Evolutionary conservation across 2,888 invertebrate genomes (phyloP), one percentile per base, ranked within the genome.

Genomic region (Cheilosia soror): DNA sequence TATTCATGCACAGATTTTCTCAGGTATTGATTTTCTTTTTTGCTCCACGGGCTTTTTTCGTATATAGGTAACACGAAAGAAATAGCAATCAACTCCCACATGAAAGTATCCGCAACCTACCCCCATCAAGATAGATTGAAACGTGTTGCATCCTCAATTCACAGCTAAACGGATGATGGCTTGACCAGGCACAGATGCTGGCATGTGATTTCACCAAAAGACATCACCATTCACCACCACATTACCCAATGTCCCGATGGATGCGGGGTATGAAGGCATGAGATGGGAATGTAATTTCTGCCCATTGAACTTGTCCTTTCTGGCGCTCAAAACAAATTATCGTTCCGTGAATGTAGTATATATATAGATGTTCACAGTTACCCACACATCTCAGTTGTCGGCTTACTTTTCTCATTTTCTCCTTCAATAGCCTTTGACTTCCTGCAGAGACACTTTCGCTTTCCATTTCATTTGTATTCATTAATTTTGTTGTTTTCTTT

Each of bases 61-160:
- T 27, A 27, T n/a, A 31, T 37, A n/a, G 6, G 11, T 3, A 20
- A 20, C 20, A 0, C 31, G 33, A 57, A 51, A 58, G 58, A 44
- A 68, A 68, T 20, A 20, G 20, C 20, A 62, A 55, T 29, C 9
- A 57, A 60, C 13, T 20, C 25, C 58, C 55, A 29, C 31, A 13
- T 6, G 15, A 47, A 47, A 42, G 20, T 11, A 4, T 11, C 25
- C 15, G 49, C 75, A 51, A 27, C 40, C 58, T 15, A 49, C 47
- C 55, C 42, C 2, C 72, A 83, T 68, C 37, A 44, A 51, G 51
- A 78, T 77, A 75, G 53, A 84, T 66, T 65, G 75, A 80, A 80
- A 84, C 84, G 79, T 84, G 84, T 84, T 84, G 79, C 84, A 71
- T 84, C 44, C 60, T 71, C 58, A 84, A 75, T 79, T 84, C 65